These are phyloP conservation scores for Corythornis vintsioides DNA, from an alignment of 2,113 vertebrate genomes.

Conservation along the genomic window DNA sequence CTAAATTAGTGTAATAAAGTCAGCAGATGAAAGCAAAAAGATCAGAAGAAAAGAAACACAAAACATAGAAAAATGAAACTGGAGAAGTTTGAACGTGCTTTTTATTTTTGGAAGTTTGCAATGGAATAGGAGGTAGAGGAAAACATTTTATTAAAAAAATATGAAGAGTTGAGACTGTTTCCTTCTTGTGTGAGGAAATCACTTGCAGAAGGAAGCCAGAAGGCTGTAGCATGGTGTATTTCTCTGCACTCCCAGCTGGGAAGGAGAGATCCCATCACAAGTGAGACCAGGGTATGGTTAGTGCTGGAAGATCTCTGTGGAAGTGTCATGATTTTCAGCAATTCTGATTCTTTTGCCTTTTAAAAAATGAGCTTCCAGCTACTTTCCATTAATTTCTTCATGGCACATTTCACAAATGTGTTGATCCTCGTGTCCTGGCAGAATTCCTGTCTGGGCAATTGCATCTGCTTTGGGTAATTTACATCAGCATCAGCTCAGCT, in stretches of 20 bases:
- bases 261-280: not conserved
- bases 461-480: conserved; percentile 13
- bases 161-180: not conserved
- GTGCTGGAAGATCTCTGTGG: not conserved
- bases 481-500: not conserved
- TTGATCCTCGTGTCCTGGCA: not conserved
- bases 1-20: conserved; percentile 49
- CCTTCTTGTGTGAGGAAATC: not conserved
- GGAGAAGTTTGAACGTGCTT: conserved; percentile 8
- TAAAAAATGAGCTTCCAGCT: not conserved
- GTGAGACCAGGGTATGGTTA: not conserved
- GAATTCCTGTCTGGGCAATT: not conserved
- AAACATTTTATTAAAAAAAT: conserved; percentile 37
- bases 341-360: not conserved
- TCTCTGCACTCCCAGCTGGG: not conserved
- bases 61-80: conserved; percentile 41
- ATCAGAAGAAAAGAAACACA: conserved; percentile 58
- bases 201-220: not conserved
- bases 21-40: conserved; percentile 57
- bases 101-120: conserved; percentile 30
- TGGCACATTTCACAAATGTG: not conserved
- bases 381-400: not conserved
- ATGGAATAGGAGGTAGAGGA: conserved; percentile 2
- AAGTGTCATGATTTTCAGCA: not conserved
- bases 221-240: not conserved